phyloP scores from a whole-genome alignment of 2,797 vertebrate genomes.

The Glyptemys insculpta region DNA sequence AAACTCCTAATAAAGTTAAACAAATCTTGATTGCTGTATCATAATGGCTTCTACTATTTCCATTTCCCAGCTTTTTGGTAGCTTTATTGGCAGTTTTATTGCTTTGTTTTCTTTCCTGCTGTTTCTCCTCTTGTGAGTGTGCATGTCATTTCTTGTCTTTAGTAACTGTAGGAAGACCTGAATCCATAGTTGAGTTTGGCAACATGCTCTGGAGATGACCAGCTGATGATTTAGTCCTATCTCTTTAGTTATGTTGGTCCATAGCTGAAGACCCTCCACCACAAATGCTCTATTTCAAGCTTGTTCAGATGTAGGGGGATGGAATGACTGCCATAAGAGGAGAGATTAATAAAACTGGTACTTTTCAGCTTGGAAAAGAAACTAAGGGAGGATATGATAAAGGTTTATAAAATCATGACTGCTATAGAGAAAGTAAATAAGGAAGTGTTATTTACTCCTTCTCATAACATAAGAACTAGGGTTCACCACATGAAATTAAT shows the following conservation, averaged over 20 bases:
- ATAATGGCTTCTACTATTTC: background rate
- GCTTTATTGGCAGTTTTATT: background rate
- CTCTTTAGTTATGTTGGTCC: conserved; percentile 57
- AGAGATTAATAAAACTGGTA: too few species aligned
- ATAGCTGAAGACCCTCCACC: conserved; percentile 62
- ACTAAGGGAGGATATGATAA: too few species aligned
- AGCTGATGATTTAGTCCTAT: background rate
- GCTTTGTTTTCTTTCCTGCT: background rate
- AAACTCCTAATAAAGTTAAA: background rate
- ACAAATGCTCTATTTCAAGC: conserved; percentile 70
- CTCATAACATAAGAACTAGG: too few species aligned
- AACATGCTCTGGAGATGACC: background rate
- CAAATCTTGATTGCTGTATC: too few species aligned
- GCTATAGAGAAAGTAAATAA: too few species aligned
- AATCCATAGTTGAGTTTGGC: conserved; percentile 29
- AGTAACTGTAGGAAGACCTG: background rate
- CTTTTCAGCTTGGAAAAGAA: too few species aligned
- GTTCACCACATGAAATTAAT: too few species aligned
- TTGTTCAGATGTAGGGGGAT: conserved; percentile 55
- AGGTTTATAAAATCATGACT: too few species aligned
- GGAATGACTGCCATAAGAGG: too few species aligned
- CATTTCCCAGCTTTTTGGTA: background rate
- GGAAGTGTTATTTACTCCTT: too few species aligned
- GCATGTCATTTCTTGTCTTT: conserved; percentile 54
- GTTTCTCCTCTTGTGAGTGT: background rate